phyloP scores from a whole-genome alignment of 2,797 vertebrate genomes.

The Malurus splendens region DNA sequence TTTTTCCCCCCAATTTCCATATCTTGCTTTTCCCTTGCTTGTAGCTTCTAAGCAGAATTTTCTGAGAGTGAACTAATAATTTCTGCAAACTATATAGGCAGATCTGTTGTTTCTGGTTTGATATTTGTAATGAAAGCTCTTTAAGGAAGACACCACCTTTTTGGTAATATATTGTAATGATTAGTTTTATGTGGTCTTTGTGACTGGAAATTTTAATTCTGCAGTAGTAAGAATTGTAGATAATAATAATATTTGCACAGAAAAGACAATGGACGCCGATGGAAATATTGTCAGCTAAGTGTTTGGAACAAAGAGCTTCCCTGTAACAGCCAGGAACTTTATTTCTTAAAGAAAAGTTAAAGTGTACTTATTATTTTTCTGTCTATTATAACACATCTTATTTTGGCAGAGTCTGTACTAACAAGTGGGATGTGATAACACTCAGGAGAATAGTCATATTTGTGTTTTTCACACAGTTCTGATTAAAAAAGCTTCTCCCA shows the following conservation, averaged over 20 bases:
- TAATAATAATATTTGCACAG: not conserved
- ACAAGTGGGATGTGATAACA: constrained; percentile 54
- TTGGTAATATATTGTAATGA: not conserved
- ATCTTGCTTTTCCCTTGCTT: not conserved
- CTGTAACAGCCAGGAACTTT: not conserved
- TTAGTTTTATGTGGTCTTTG: not conserved
- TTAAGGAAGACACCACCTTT: not conserved
- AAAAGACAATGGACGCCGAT: not conserved
- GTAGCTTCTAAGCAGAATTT: not conserved
- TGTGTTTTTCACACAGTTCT: constrained; percentile 57
- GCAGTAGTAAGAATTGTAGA: not conserved
- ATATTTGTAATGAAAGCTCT: not conserved
- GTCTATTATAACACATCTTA: constrained; percentile 42
- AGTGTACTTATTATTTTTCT: not conserved
- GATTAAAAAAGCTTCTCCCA: constrained; percentile 23
- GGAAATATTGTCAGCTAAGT: not conserved
- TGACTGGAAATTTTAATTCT: not conserved
- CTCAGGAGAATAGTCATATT: constrained; percentile 50
- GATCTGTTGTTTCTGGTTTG: not conserved
- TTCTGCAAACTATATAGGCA: not conserved
- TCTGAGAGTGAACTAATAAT: not conserved
- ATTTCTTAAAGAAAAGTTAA: constrained; percentile 34
- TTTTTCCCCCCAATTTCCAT: not conserved
- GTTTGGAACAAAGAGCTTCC: not conserved
- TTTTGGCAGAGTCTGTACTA: constrained; percentile 51